phyloP scores from a whole-genome alignment of 2,113 vertebrate species.

The Rhagologus leucostigma region DNA sequence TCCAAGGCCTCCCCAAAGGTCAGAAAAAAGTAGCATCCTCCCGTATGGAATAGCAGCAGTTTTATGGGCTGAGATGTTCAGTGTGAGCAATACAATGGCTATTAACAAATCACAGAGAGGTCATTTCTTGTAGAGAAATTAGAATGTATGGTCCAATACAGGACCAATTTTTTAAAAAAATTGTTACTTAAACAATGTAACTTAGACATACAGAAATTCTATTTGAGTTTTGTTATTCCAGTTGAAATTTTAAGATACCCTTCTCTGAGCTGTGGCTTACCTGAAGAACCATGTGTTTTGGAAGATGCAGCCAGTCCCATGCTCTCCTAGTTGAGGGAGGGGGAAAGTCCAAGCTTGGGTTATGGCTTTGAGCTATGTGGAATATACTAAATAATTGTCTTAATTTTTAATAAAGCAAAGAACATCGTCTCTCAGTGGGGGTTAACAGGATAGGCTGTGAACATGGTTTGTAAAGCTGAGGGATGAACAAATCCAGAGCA shows the following conservation, averaged over 20 bases:
- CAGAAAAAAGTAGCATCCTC: not conserved
- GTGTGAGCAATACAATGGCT: not conserved
- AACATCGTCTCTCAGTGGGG: not conserved
- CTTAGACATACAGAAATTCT: not conserved
- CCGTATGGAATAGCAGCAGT: not conserved
- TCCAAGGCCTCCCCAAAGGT: not conserved
- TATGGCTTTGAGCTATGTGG: not conserved
- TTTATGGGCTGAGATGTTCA: not conserved
- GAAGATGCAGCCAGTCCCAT: not conserved
- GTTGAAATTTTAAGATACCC: not conserved
- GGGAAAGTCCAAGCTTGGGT: not conserved
- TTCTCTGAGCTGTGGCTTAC: not conserved
- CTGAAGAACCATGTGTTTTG: not conserved
- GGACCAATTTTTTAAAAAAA: not conserved
- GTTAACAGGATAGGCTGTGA: not conserved
- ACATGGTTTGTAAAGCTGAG: not conserved
- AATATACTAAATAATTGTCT: not conserved
- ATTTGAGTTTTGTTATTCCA: not conserved
- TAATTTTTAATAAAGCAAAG: rapidly evolving
- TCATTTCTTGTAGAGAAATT: not conserved
- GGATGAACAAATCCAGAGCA: not conserved
- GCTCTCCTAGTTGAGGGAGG: not conserved
- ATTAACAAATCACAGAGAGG: not conserved
- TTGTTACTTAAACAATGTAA: not conserved
- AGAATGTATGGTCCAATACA: not conserved